phyloP scores from a whole-genome alignment of 23 tunicate species.

The Phallusia fumigata region DNA sequence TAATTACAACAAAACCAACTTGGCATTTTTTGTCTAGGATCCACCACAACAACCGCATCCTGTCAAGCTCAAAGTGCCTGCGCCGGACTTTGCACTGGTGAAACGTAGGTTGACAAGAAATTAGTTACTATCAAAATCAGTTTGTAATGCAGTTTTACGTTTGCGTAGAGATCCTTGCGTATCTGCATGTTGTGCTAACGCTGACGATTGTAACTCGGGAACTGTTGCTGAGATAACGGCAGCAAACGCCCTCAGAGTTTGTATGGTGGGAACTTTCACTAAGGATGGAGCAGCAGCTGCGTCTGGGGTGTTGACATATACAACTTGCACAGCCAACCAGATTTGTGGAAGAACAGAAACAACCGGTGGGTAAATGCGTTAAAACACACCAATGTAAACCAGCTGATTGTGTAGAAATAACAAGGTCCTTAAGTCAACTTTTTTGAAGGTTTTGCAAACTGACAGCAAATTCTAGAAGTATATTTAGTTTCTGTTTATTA shows the following conservation, averaged over 20 bases:
- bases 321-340: background rate
- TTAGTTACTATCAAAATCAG: too few species aligned
- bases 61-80: background rate
- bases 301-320: background rate
- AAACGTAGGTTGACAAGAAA: background rate
- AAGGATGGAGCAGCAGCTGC: too few species aligned
- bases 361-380: background rate
- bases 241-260: background rate
- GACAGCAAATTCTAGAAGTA: too few species aligned
- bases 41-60: background rate
- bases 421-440: too few species aligned
- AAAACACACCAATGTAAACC: too few species aligned
- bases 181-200: background rate
- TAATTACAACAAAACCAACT: too few species aligned
- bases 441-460: too few species aligned
- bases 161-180: background rate
- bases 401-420: background rate
- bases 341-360: background rate
- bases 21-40: too few species aligned
- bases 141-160: too few species aligned
- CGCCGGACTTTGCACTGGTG: background rate
- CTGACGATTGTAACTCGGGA: constrained; percentile 8
- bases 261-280: background rate
- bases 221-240: background rate
- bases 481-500: too few species aligned